These are phyloP conservation scores for Vulpes ferrilata DNA, from an alignment of 2,113 vertebrate genomes.

Conservation along the genomic window DNA sequence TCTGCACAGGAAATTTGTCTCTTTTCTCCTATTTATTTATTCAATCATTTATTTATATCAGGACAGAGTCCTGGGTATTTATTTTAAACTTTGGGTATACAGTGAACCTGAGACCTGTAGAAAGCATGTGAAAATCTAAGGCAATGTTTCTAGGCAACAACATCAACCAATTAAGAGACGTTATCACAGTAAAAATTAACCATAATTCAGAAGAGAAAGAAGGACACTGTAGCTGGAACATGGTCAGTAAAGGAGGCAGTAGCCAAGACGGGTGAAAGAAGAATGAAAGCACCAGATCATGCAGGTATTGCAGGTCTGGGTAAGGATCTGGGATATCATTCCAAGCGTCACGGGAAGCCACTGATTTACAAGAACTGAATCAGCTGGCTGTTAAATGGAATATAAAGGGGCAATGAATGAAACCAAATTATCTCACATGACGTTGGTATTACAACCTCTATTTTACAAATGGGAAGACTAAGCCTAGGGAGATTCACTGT, in stretches of 20 bases:
- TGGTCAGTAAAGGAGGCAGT: not conserved
- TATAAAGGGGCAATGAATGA: not conserved
- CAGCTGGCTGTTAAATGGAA: not conserved
- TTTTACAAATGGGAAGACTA: not conserved
- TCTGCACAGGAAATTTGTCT: not conserved
- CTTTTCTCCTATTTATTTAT: not conserved
- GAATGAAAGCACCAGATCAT: not conserved
- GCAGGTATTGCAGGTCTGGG: not conserved
- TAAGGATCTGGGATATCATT: not conserved
- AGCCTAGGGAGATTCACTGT: not conserved
- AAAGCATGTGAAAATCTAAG: slow-evolving; percentile 15
- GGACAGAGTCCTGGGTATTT: not conserved
- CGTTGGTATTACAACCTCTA: not conserved
- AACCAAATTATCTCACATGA: slow-evolving; percentile 25
- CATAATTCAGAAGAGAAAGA: not conserved
- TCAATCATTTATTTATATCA: not conserved
- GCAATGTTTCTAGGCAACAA: not conserved
- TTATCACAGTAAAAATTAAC: not conserved
- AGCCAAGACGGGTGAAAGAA: not conserved
- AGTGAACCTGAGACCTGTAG: not conserved
- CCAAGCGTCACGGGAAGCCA: not conserved
- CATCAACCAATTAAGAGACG: slow-evolving; percentile 12
- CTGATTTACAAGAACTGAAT: not conserved
- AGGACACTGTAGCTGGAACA: not conserved
- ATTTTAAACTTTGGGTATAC: not conserved